Evolutionary conservation across 2,888 invertebrate species (phyloP).

Genomic region (Epiblema foenella): DNA sequence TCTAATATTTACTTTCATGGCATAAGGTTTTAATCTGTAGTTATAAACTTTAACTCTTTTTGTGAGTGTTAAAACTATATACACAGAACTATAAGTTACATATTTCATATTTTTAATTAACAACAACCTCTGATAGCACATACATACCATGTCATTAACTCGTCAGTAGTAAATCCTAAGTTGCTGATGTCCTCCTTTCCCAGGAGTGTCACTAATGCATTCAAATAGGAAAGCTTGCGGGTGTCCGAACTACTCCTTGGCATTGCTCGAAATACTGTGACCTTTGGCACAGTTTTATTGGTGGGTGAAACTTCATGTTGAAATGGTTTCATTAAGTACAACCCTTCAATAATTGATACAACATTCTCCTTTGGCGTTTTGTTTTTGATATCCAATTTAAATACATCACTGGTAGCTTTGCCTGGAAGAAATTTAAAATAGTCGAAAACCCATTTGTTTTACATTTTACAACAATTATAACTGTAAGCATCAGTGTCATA

Average conservation of each 20-base stretch:
- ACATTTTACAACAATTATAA: background rate
- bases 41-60: background rate
- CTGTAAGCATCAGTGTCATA: constrained; percentile 14
- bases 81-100: no score
- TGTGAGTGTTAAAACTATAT: background rate
- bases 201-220: constrained; percentile 93
- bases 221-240: constrained; percentile 93
- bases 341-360: constrained; percentile 86
- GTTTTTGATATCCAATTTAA: constrained; percentile 85
- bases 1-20: background rate
- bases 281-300: constrained; percentile 66
- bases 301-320: constrained; percentile 76
- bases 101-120: background rate
- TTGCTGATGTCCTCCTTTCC: constrained; percentile 86
- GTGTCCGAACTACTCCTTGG: constrained; percentile 89
- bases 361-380: constrained; percentile 86
- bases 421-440: constrained; percentile 67
- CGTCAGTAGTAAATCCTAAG: constrained; percentile 90
- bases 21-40: background rate
- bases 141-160: constrained; percentile 86
- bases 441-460: constrained; percentile 14
- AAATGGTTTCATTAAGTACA: constrained; percentile 79
- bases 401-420: constrained; percentile 87
- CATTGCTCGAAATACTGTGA: constrained; percentile 84
- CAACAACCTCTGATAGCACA: constrained; percentile 12